Evolutionary conservation across 1,140 invertebrate genomes (phyloP).

Genomic region (Ganaspis sp.): DNA sequence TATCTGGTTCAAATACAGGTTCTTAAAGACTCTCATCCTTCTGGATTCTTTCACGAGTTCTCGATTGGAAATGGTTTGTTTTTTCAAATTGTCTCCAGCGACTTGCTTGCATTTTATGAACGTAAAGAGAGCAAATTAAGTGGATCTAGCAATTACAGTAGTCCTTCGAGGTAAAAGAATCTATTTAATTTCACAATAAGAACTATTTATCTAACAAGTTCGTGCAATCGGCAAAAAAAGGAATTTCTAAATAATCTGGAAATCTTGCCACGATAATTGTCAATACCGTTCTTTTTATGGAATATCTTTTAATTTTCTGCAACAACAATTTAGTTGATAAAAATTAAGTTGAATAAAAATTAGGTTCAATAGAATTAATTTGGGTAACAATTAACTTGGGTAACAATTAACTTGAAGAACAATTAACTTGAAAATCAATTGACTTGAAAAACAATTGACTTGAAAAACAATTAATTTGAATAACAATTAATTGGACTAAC

Average conservation of each 20-base stretch:
- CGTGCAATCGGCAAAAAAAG: background rate
- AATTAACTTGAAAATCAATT: too few species aligned
- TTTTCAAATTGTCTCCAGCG: conserved; percentile 6
- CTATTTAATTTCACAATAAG: conserved; percentile 5
- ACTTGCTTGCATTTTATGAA: conserved; percentile 14
- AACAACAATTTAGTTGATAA: too few species aligned
- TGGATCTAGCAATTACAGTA: conserved; percentile 22
- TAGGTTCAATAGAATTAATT: too few species aligned
- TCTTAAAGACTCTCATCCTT: conserved; percentile 16
- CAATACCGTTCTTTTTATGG: background rate
- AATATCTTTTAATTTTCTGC: background rate
- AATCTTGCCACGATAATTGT: background rate
- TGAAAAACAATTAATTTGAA: too few species aligned
- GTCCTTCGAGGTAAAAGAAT: background rate
- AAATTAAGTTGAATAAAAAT: too few species aligned
- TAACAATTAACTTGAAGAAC: too few species aligned
- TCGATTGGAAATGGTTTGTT: background rate
- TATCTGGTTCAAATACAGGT: conserved; percentile 1
- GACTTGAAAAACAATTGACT: too few species aligned
- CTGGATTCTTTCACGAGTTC: conserved; percentile 15
- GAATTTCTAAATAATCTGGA: background rate
- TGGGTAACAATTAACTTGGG: too few species aligned
- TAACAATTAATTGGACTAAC: too few species aligned
- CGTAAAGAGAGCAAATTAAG: conserved; percentile 17
- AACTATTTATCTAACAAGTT: conserved; percentile 23